These are phyloP conservation scores for Danaus chrysippus DNA, from an alignment of 2,888 invertebrate species.

Conservation along the genomic window DNA sequence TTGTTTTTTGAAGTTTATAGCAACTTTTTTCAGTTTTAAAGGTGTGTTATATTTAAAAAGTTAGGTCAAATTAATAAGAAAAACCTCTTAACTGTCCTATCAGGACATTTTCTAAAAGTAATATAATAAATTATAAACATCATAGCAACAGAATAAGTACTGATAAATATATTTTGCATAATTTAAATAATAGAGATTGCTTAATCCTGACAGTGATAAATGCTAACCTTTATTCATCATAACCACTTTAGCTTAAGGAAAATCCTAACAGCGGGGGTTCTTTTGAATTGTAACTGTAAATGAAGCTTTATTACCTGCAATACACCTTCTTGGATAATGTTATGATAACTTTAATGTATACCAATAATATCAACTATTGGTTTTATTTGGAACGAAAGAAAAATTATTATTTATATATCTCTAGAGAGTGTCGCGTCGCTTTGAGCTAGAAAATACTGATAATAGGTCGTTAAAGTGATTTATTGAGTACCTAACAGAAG, in stretches of 20 bases:
- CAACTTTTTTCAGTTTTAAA: no score
- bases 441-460: not conserved
- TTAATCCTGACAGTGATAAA: constrained; percentile 6
- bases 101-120: no score
- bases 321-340: not conserved
- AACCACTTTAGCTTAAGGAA: not conserved
- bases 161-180: no score
- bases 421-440: not conserved
- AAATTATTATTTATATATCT: not conserved
- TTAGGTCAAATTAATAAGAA: no score
- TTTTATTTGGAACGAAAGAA: not conserved
- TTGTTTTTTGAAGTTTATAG: no score
- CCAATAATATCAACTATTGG: not conserved
- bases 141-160: no score
- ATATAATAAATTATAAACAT: no score
- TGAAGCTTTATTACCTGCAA: not conserved
- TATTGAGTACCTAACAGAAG: not conserved
- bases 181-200: not conserved
- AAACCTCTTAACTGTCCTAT: no score
- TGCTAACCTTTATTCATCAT: not conserved
- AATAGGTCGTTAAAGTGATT: constrained; percentile 2
- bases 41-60: no score
- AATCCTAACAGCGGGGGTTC: not conserved
- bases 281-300: constrained; percentile 1
- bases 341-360: not conserved